These are phyloP conservation scores for Erpornis zantholeuca DNA, from an alignment of 2,113 vertebrate species.

Conservation along the genomic window DNA sequence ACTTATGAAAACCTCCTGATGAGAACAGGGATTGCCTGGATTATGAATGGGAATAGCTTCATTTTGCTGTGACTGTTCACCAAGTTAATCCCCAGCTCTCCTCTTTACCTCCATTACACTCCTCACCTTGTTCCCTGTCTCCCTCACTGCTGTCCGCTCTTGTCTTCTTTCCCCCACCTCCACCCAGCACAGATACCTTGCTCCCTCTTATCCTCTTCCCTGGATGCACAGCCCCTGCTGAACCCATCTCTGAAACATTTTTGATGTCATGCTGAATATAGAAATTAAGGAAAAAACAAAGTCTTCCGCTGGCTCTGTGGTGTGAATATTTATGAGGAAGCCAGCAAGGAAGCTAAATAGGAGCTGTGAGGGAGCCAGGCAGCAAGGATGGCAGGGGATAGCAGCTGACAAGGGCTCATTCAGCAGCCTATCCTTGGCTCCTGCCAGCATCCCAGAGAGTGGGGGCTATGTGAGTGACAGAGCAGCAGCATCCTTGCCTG, in stretches of 20 bases:
- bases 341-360: background rate
- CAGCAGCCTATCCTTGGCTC: constrained; percentile 29
- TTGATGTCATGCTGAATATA: constrained; percentile 62
- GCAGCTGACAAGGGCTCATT: constrained; percentile 48
- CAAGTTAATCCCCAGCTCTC: constrained; percentile 9
- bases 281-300: constrained; percentile 64
- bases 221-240: constrained; percentile 7
- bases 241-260: constrained; percentile 26
- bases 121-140: background rate
- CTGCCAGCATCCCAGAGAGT: constrained; percentile 2
- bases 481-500: background rate
- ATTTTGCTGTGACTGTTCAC: constrained; percentile 31
- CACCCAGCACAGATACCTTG: background rate
- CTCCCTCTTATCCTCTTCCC: background rate
- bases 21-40: constrained; percentile 15
- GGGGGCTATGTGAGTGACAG: constrained; percentile 11
- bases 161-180: background rate
- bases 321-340: constrained; percentile 50
- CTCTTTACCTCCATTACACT: background rate
- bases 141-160: background rate
- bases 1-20: constrained; percentile 65
- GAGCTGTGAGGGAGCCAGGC: background rate
- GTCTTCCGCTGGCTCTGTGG: constrained; percentile 44
- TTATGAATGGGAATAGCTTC: constrained; percentile 43
- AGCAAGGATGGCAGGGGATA: background rate